These are phyloP conservation scores for Actias luna DNA, from an alignment of 2,888 invertebrate species.

Conservation along the genomic window DNA sequence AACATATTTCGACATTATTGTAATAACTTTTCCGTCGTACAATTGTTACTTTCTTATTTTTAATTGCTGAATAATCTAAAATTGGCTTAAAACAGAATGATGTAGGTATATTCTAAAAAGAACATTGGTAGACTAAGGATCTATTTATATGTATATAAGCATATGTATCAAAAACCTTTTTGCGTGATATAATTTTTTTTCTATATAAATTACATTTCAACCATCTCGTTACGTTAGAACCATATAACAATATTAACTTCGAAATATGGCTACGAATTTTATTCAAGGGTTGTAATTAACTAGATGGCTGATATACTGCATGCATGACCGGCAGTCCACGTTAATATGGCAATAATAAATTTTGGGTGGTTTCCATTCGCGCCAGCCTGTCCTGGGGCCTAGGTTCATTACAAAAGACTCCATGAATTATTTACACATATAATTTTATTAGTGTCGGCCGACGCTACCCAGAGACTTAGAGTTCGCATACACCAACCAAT, in stretches of 20 bases:
- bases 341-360: slow-evolving; percentile 78
- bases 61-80: background rate
- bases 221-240: slow-evolving; percentile 65
- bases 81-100: background rate
- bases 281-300: slow-evolving; percentile 75
- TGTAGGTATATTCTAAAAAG: background rate
- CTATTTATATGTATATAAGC: background rate
- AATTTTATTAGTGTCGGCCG: slow-evolving; percentile 40
- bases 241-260: slow-evolving; percentile 71
- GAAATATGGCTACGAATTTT: slow-evolving; percentile 73
- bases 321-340: slow-evolving; percentile 51
- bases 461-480: slow-evolving; percentile 31
- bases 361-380: slow-evolving; percentile 62
- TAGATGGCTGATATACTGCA: slow-evolving; percentile 71
- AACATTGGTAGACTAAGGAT: background rate
- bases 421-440: slow-evolving; percentile 56
- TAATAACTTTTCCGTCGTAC: background rate
- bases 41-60: background rate
- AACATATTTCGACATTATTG: background rate
- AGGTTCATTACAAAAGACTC: slow-evolving; percentile 59
- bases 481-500: slow-evolving; percentile 30
- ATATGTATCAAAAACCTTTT: background rate
- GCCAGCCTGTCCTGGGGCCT: slow-evolving; percentile 45
- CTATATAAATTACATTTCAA: slow-evolving; percentile 29
- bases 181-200: background rate